These are phyloP conservation scores for Notodonta dromedarius DNA, from an alignment of 2,888 invertebrate species.

Conservation along the genomic window DNA sequence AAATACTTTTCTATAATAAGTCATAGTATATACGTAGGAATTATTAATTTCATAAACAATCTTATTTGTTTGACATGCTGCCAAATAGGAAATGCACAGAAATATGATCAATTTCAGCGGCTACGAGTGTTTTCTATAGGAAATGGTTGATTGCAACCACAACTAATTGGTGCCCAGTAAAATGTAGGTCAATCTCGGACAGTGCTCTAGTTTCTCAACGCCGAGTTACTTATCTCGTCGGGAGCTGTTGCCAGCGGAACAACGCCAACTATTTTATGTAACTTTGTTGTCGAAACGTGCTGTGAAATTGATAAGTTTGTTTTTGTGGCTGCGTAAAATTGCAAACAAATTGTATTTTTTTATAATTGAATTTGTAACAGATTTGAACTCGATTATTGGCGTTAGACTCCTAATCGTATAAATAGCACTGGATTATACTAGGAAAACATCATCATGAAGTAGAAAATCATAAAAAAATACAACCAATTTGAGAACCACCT, in stretches of 20 bases:
- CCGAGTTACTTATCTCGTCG: conserved; percentile 73
- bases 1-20: too few species aligned
- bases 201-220: conserved; percentile 80
- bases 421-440: background rate
- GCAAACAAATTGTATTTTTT: conserved; percentile 21
- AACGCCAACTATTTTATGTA: conserved; percentile 77
- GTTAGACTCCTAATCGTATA: conserved; percentile 8
- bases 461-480: conserved; percentile 8
- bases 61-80: conserved; percentile 29
- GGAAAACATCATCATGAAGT: conserved; percentile 1
- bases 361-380: conserved; percentile 16
- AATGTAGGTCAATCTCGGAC: conserved; percentile 79
- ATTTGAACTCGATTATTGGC: conserved; percentile 8
- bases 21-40: too few species aligned
- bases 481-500: background rate
- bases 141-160: conserved; percentile 75
- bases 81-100: conserved; percentile 57
- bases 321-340: conserved; percentile 49
- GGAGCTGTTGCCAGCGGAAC: conserved; percentile 74
- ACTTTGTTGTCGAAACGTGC: conserved; percentile 80
- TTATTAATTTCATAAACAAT: background rate
- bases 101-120: conserved; percentile 63
- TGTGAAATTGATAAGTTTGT: conserved; percentile 70
- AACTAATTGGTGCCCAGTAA: conserved; percentile 70
- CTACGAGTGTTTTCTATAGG: conserved; percentile 71